Evolutionary conservation across 1,140 invertebrate genomes (phyloP), one percentile per base, ranked within the genome.

Genomic region (Reticulitermes speratus): DNA sequence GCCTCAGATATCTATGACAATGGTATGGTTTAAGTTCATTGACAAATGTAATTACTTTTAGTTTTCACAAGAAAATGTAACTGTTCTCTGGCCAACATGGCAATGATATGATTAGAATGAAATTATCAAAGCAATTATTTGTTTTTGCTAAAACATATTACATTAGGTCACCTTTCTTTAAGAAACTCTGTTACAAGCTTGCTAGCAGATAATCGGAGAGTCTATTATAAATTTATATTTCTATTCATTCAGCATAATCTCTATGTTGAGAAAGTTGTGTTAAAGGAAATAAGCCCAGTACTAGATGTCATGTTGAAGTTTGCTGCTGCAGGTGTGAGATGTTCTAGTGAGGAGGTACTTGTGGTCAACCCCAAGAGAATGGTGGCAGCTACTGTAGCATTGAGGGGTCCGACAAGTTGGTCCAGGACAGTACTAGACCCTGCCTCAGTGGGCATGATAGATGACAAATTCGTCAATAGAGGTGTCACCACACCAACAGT

Each of bases 371-470:
- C 65, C 65, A 75, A 14, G 65, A 75, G 25, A n/a, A 21, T 84
- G 38, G 44, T n/a, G 30, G 85, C 44, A 44, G 85, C 85, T 12
- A 86, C 32, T 82, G 85, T 82, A 44, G 85, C n/a, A 48, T 48
- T 82, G 44, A 44, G 11, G 16, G 48, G 65, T 30, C 38, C n/a
- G 32, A 82, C 48, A 86, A 69, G 44, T 23, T 44, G 52, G 30
- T 69, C 45, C 25, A 44, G 32, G 16, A 75, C n/a, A 45, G 44
- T n/a, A 44, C 45, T 32, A 32, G 52, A 84, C 11, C 30, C 83
- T n/a, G 69, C 59, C 12, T 45, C 69, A n/a, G 85, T 82, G 69
- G 85, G 69, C 45, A 52, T 30, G 30, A 30, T 32, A 19, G 75
- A 81, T 48, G 44, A 44, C 44, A 86, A 30, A 44, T 45, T 86